These are phyloP conservation scores for Acromyrmex heyeri DNA, from an alignment of 1,140 invertebrate genomes.

Conservation along the genomic window DNA sequence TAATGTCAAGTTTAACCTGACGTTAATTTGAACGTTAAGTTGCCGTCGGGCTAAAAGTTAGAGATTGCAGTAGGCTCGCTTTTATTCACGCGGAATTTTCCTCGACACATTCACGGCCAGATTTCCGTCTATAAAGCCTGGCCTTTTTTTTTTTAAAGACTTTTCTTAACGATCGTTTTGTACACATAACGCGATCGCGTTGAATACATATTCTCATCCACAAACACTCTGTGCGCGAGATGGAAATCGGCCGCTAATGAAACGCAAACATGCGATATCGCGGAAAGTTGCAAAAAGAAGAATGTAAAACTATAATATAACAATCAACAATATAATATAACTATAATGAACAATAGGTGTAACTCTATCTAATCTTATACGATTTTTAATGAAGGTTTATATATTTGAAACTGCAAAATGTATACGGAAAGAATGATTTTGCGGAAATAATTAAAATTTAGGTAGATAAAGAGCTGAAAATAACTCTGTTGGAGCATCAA, in stretches of 20 bases:
- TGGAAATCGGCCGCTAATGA: constrained; percentile 40
- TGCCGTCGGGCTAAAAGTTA: background rate
- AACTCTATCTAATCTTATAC: background rate
- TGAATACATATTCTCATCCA: constrained; percentile 27
- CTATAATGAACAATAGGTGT: background rate
- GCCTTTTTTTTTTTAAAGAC: constrained; percentile 32
- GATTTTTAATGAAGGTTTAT: background rate
- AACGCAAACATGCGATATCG: constrained; percentile 42
- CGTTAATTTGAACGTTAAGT: constrained; percentile 42
- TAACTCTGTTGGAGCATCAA: no score
- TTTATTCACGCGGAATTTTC: constrained; percentile 19
- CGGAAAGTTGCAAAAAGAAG: constrained; percentile 1
- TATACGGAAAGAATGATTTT: no score
- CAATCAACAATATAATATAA: no score
- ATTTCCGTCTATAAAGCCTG: constrained; percentile 10
- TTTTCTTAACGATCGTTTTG: constrained; percentile 25
- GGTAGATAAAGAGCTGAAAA: no score
- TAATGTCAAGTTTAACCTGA: constrained; percentile 16
- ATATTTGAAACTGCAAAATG: background rate
- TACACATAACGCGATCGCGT: constrained; percentile 30
- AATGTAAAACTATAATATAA: background rate
- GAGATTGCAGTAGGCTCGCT: background rate
- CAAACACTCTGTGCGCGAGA: constrained; percentile 2
- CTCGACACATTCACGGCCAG: background rate
- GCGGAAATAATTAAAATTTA: no score